Evolutionary conservation across 2,888 invertebrate species (phyloP), one percentile per base, ranked within the genome.

Genomic region (Synergus umbraculus): DNA sequence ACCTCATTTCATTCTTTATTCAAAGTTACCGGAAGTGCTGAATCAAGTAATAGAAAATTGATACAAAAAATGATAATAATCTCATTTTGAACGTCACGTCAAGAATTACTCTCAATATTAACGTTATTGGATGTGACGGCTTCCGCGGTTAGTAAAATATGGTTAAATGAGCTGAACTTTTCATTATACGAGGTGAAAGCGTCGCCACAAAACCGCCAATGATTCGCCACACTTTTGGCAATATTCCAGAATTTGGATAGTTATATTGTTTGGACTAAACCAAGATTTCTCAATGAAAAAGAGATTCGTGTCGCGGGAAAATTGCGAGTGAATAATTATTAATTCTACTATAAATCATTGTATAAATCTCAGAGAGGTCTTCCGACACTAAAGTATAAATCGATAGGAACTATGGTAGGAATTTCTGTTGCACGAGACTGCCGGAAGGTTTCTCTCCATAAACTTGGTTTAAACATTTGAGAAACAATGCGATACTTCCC

Each of bases 351-450:
- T 49, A 37, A 37, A 37, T 37, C 37, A n/a, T 15, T 4, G 18
- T 67, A 44, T 69, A 15, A 22, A 22, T 29, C 46, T 69, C 9
- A 12, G 22, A 3, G 22, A 60, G 58, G 0, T 60, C 58, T 22
- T 46, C 10, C 12, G 15, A 43, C 66, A 44, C 43, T 66, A 66
- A 43, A 66, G 43, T 66, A 66, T 43, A 77, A 81, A 78, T 83
- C 78, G 81, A 79, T 81, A 81, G 77, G 78, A 83, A 82, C 83
- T 82, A 82, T 79, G 37, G 5, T 79, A 82, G 79, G 77, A 82
- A 82, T 83, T 81, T 83, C 83, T 82, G 81, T 82, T 83, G 81
- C 78, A 81, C 77, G 76, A 82, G 79, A 80, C 77, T 73, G 79
- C 76, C 76, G 44, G 15, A 41, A 66, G n/a, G 9, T 43, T 80